Conservation (phyloP, 2,797 vertebrate species). For the Acropternis orthonyx region DNA sequence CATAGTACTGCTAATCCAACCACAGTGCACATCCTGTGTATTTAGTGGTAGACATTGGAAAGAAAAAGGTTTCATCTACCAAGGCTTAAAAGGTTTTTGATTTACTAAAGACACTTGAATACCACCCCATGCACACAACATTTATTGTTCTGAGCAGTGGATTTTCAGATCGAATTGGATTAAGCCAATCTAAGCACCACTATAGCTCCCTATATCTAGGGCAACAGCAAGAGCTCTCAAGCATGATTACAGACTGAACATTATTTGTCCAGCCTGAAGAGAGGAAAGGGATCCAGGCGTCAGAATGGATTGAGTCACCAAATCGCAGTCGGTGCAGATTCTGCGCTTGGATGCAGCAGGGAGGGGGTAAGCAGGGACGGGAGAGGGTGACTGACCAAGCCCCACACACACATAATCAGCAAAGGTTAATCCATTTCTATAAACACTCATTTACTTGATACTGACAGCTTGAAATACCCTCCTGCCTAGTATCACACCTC, state of each 20-base stretch:
- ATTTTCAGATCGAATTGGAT: not conserved
- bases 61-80: not conserved
- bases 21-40: not conserved
- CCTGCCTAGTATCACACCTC: not conserved
- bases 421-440: not conserved
- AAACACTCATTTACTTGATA: not conserved
- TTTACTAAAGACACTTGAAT: not conserved
- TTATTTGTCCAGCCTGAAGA: not conserved
- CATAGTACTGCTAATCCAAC: conserved; percentile 26
- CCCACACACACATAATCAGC: fast-evolving
- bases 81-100: not conserved
- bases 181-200: not conserved
- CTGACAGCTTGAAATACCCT: not conserved
- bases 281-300: not conserved
- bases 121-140: not conserved
- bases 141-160: not conserved
- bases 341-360: not conserved
- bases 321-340: fast-evolving
- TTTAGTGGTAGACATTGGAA: not conserved
- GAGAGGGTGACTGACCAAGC: not conserved
- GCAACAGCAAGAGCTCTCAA: not conserved
- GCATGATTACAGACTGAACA: not conserved
- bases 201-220: not conserved
- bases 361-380: not conserved
- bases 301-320: conserved; percentile 5